Conservation (phyloP, 1,140 invertebrate species). For the Pteromalus puparum region DNA sequence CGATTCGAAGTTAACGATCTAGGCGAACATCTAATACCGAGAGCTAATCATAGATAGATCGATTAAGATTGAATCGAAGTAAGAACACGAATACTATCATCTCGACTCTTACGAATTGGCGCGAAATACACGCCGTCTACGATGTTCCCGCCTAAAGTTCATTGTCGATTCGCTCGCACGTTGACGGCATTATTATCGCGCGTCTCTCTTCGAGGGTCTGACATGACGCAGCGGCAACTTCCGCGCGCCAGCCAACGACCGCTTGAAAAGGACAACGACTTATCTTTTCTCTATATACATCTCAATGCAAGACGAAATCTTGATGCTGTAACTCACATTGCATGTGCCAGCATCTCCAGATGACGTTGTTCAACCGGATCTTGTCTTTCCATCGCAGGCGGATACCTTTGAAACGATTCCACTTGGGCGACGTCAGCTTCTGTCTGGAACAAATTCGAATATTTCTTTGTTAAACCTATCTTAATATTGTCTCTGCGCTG, state of each 20-base stretch:
- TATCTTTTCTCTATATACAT: neutral
- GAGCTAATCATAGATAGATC: too few relatives aligned
- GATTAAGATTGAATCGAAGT: too few relatives aligned
- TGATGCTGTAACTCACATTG: conserved; percentile 88
- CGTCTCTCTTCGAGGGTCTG: neutral
- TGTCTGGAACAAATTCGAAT: conserved; percentile 84
- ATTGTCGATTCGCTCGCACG: neutral
- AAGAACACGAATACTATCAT: neutral
- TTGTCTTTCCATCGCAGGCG: conserved; percentile 98
- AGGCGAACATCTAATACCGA: too few relatives aligned
- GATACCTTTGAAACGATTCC: conserved; percentile 99
- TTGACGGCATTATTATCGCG: neutral
- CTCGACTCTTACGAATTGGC: neutral
- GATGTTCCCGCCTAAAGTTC: conserved; percentile 21
- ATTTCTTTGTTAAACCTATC: conserved; percentile 38
- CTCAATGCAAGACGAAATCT: neutral
- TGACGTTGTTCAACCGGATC: conserved; percentile 99
- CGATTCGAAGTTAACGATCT: too few relatives aligned
- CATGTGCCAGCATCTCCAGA: conserved; percentile 99
- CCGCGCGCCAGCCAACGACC: conserved; percentile 11
- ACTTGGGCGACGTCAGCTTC: conserved; percentile 99
- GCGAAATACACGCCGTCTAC: neutral
- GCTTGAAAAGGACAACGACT: neutral
- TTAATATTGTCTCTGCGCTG: neutral
- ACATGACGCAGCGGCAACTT: conserved; percentile 1